Base-by-base conservation (phyloP, 2,113 vertebrate species). In the Callithrix jacchus region DNA sequence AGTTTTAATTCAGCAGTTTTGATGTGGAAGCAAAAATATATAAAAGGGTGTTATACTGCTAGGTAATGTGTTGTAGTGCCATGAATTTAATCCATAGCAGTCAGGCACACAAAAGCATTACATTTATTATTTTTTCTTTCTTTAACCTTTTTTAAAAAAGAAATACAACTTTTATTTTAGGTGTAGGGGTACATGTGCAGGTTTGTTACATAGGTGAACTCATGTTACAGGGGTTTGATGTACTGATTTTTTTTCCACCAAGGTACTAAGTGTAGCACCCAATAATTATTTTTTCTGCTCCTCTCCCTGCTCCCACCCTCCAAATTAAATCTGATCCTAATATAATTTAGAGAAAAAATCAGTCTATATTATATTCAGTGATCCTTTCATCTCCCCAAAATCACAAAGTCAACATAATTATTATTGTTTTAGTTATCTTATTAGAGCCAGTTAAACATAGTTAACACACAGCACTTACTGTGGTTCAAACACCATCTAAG, bases 11-110 rank as follows among this genome's bases (percentile, higher is more conserved):
- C 27, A 74, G 17, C 14, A 76, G 32, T 77, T 96, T 92, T 81
- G 42, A 85, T 97, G 66, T 94, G 42, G 49, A 95, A 91, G 56
- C 54, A 96, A 97, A 64, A 86, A 93, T 90, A 40, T 56, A 79
- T 40, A 94, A 93, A 89, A 89, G 42, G 1, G 27, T 97, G 2
- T 74, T 91, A 20, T 42, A 87, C 73, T 86, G 56, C 45, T 85
- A 79, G 71, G 52, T 71, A 56, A 37, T 79, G 9, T 68, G 47
- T 25, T 76, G 49, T 21, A 71, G 56, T 35, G 23, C 68, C 8
- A 37, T 76, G 49, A 90, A 92, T 84, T 71, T 56, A 95, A 94
- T 89, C 66, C 73, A 86, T 9, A 76, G 30, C 74, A 54, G 35
- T 42, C 35, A 87, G 49, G 32, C 58, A 61, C 87, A 87, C 52